Percentiles rank a stretch among this genome's conserved stretches.
Conservation (phyloP, 2,113 vertebrate genomes). For the Etheostoma spectabile region DNA sequence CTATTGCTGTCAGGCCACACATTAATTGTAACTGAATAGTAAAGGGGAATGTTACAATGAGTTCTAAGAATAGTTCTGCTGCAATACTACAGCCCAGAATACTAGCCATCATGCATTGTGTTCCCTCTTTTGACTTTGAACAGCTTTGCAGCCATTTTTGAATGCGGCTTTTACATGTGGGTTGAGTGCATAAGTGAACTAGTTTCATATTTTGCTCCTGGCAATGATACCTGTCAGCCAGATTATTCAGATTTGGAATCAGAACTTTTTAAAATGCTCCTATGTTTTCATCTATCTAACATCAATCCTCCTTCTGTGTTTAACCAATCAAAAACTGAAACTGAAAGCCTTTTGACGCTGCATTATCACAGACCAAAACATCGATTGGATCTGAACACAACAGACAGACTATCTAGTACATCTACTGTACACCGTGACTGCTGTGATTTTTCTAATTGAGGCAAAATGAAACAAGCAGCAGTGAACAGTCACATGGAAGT, state of each 20-base stretch:
- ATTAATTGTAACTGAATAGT: slow-evolving; percentile 16
- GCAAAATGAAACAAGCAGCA: slow-evolving; percentile 20
- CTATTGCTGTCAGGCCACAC: slow-evolving; percentile 19
- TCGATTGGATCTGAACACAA: neutral
- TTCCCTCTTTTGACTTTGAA: neutral
- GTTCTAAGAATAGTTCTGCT: neutral
- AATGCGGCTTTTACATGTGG: neutral
- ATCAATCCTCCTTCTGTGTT: slow-evolving; percentile 1
- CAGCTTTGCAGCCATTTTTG: neutral
- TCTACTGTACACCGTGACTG: neutral
- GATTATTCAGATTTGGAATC: slow-evolving; percentile 26
- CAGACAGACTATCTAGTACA: neutral
- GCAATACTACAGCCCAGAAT: neutral
- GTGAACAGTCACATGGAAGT: slow-evolving; percentile 40
- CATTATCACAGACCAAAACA: neutral
- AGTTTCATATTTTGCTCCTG: slow-evolving; percentile 29
- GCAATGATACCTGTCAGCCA: slow-evolving; percentile 36
- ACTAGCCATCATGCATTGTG: neutral
- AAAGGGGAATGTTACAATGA: neutral
- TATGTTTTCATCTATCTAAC: slow-evolving; percentile 22
- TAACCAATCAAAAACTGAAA: slow-evolving; percentile 1
- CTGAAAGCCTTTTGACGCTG: neutral
- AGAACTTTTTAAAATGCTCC: slow-evolving; percentile 15
- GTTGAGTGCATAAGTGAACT: slow-evolving; percentile 12
- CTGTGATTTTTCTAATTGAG: slow-evolving; percentile 17